phyloP scores from a whole-genome alignment of 1,140 invertebrate genomes.

The Laupala kohalensis region DNA sequence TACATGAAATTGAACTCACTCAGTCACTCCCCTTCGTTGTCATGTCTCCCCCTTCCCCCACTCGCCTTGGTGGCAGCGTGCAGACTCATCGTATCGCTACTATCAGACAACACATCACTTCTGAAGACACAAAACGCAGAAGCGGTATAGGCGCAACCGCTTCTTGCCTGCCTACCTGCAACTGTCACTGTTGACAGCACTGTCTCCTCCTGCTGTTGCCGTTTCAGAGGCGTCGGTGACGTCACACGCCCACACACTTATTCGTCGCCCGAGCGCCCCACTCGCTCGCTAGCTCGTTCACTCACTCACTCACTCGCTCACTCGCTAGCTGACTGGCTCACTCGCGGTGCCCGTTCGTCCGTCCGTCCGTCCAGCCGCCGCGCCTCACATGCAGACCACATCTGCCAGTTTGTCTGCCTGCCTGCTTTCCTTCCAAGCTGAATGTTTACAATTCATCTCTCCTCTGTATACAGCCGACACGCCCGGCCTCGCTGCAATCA shows the following conservation, averaged over 20 bases:
- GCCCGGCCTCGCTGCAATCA: slow-evolving; percentile 10
- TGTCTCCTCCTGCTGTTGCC: background rate
- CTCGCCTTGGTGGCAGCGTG: too few species aligned
- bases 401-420: background rate
- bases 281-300: background rate
- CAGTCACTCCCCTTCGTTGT: too few species aligned
- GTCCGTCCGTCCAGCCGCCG: background rate
- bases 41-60: too few species aligned
- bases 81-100: too few species aligned
- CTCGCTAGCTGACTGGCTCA: background rate
- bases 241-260: background rate
- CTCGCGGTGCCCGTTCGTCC: background rate
- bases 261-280: background rate
- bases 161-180: too few species aligned
- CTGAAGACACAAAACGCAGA: too few species aligned
- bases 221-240: background rate
- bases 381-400: background rate
- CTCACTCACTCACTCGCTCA: background rate
- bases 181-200: too few species aligned
- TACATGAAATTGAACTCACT: too few species aligned
- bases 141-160: too few species aligned
- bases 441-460: slow-evolving; percentile 14
- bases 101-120: too few species aligned
- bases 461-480: slow-evolving; percentile 10
- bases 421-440: background rate